Conservation (phyloP, 2,888 invertebrate species). For the Melanostoma mellinum region DNA sequence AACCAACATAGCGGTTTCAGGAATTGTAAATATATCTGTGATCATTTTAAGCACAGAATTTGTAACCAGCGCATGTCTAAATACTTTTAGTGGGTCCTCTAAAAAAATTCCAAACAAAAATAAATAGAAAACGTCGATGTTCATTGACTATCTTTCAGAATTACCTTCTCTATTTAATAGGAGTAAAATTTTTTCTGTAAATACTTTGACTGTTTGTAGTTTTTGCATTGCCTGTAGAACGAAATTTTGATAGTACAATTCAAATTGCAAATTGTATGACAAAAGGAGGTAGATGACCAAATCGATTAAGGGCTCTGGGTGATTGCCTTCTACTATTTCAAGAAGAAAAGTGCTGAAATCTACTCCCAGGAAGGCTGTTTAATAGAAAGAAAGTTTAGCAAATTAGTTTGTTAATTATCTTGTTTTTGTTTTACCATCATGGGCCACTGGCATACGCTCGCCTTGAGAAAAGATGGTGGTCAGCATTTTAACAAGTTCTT, state of each 20-base stretch:
- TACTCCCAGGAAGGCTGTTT: conserved; percentile 90
- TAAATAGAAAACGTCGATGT: no score
- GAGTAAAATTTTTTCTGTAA: conserved; percentile 94
- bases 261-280: conserved; percentile 95
- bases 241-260: conserved; percentile 86
- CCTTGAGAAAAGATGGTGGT: conserved; percentile 96
- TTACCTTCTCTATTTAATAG: conserved; percentile 95
- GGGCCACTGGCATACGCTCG: conserved; percentile 93
- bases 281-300: conserved; percentile 91
- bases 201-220: conserved; percentile 89
- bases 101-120: neutral
- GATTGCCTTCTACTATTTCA: conserved; percentile 92
- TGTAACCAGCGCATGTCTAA: conserved; percentile 91
- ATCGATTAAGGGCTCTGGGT: conserved; percentile 93
- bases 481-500: conserved; percentile 91
- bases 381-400: neutral
- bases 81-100: conserved; percentile 94
- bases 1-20: conserved; percentile 91
- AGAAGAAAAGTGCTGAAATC: conserved; percentile 92
- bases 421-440: conserved; percentile 87
- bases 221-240: conserved; percentile 88
- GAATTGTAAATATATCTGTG: conserved; percentile 91
- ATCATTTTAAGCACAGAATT: conserved; percentile 95
- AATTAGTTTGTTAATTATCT: neutral
- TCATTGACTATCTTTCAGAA: conserved; percentile 8